phyloP scores from a whole-genome alignment of 1,140 invertebrate genomes.

The Lerema accius region DNA sequence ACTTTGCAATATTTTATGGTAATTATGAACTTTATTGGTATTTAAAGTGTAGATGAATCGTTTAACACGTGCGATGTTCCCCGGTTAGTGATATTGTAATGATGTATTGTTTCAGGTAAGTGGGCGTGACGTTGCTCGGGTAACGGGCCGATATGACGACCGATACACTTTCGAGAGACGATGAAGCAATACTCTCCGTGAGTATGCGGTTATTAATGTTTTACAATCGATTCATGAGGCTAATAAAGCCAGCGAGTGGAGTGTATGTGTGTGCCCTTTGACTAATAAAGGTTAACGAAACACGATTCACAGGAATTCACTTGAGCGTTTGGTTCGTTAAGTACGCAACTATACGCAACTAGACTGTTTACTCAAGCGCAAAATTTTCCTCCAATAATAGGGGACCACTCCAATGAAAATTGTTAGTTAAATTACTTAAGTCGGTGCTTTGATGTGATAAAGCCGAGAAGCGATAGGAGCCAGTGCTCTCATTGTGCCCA shows the following conservation, averaged over 20 bases:
- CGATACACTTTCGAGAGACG: conserved; percentile 62
- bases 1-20: conserved; percentile 17
- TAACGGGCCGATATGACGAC: conserved; percentile 56
- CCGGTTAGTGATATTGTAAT: conserved; percentile 75
- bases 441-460: conserved; percentile 70
- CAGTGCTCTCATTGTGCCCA: conserved; percentile 70
- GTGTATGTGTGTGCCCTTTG: conserved; percentile 47
- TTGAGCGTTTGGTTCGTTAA: conserved; percentile 9
- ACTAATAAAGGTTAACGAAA: conserved; percentile 51
- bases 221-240: conserved; percentile 32
- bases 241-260: conserved; percentile 33
- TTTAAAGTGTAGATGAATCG: conserved; percentile 33
- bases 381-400: conserved; percentile 53
- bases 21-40: conserved; percentile 29
- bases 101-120: conserved; percentile 81
- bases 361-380: conserved; percentile 49
- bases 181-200: conserved; percentile 59
- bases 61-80: conserved; percentile 51
- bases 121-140: conserved; percentile 58
- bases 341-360: conserved; percentile 6
- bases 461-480: conserved; percentile 58
- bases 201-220: conserved; percentile 60
- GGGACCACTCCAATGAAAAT: conserved; percentile 50
- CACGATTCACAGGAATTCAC: conserved; percentile 34
- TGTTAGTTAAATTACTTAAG: conserved; percentile 64